Percentiles rank a stretch among this genome's conserved stretches.
Conservation (phyloP, 2,797 vertebrate species). For the Philypnodon macrostomus region DNA sequence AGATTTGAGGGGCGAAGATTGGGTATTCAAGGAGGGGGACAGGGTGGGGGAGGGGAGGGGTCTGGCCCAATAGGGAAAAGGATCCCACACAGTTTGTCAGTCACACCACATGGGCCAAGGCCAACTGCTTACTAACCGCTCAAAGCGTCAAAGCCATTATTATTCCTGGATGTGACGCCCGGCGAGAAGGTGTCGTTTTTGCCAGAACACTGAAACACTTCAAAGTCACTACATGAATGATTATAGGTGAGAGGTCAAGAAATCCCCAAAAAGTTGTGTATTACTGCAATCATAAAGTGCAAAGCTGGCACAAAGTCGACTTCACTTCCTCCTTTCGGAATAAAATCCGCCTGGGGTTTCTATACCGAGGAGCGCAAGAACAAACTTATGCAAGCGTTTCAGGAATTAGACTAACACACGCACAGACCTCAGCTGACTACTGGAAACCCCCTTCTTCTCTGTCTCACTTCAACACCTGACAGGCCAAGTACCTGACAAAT, state of each 20-base stretch:
- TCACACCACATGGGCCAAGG: slow-evolving; percentile 29
- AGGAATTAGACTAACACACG: slow-evolving; percentile 63
- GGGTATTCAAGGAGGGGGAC: slow-evolving; percentile 64
- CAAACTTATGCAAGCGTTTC: slow-evolving; percentile 70
- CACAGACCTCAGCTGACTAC: slow-evolving; percentile 57
- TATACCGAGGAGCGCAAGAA: slow-evolving; percentile 49
- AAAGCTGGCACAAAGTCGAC: slow-evolving; percentile 46
- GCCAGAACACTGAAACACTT: too few species aligned
- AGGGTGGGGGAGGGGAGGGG: slow-evolving; percentile 63
- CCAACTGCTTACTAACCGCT: slow-evolving; percentile 47
- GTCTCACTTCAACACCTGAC: slow-evolving; percentile 51
- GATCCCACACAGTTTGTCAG: slow-evolving; percentile 52
- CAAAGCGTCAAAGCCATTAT: slow-evolving; percentile 36
- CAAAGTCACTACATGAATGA: too few species aligned
- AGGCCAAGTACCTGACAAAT: slow-evolving; percentile 45
- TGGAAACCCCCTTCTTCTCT: slow-evolving; percentile 48
- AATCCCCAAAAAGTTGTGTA: slow-evolving; percentile 9
- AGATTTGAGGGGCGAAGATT: slow-evolving; percentile 52
- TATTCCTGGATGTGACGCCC: slow-evolving; percentile 26
- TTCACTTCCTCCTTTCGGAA: slow-evolving; percentile 63
- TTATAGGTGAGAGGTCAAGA: too few species aligned
- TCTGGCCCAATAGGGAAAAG: slow-evolving; percentile 54
- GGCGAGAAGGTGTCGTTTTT: slow-evolving; percentile 27
- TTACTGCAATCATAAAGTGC: slow-evolving; percentile 33
- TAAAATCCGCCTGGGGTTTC: slow-evolving; percentile 21